Conservation (phyloP, 2,113 vertebrate species). For the Eudorcas thomsonii region DNA sequence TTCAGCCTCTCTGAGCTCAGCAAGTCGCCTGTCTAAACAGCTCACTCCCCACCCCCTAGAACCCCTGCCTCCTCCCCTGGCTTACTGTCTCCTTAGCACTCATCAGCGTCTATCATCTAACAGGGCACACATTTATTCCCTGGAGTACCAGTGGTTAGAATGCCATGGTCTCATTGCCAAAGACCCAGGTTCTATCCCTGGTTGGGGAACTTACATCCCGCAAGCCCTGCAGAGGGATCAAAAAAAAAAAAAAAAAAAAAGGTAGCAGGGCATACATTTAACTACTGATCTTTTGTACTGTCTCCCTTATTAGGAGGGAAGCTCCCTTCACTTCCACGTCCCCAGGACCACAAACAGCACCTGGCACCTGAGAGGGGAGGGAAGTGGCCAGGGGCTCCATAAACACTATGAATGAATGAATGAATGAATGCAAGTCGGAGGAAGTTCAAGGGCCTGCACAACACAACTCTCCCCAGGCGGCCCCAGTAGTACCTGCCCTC, state of each 20-base stretch:
- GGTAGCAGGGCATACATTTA: not conserved
- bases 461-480: not conserved
- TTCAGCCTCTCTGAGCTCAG: not conserved
- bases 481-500: accelerated
- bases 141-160: not conserved
- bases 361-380: not conserved
- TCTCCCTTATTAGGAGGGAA: not conserved
- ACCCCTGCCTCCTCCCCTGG: not conserved
- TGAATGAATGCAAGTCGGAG: not conserved
- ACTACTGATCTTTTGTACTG: not conserved
- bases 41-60: not conserved
- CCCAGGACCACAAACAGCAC: not conserved
- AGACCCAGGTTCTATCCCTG: not conserved
- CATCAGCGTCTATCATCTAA: not conserved
- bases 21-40: not conserved
- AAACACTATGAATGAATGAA: not conserved
- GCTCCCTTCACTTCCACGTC: not conserved
- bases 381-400: not conserved
- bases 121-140: not conserved
- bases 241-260: not conserved
- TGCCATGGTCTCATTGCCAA: not conserved
- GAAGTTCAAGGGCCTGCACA: not conserved
- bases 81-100: not conserved
- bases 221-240: not conserved
- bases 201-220: not conserved